Conservation (phyloP, 1,140 invertebrate genomes). For the Atta colombica region DNA sequence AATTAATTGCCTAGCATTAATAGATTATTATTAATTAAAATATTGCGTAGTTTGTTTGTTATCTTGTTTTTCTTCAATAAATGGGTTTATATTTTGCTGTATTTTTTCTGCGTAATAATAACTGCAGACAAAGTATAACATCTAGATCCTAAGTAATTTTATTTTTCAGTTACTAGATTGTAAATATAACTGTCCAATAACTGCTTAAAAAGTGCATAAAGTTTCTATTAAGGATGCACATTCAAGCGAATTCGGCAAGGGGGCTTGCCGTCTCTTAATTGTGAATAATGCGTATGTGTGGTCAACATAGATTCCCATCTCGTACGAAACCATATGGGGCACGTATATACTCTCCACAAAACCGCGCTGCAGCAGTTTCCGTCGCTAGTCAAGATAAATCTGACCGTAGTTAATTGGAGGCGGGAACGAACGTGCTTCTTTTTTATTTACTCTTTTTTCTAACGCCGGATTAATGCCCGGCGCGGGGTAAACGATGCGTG, state of each 20-base stretch:
- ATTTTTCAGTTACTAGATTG: no score
- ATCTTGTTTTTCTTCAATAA: no score
- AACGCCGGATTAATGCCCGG: conserved; percentile 52
- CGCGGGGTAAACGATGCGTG: conserved; percentile 45
- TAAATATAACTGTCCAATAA: no score
- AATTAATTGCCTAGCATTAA: no score
- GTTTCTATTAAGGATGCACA: conserved; percentile 37
- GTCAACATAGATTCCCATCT: conserved; percentile 60
- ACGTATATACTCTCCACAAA: conserved; percentile 46
- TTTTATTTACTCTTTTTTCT: conserved; percentile 34
- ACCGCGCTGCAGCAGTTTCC: conserved; percentile 52
- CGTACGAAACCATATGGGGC: conserved; percentile 50
- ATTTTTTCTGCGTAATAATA: no score
- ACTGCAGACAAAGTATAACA: no score
- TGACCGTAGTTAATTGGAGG: conserved; percentile 70
- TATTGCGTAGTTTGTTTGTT: no score
- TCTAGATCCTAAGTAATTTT: no score
- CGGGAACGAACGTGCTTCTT: conserved; percentile 49
- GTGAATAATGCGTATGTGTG: conserved; percentile 64
- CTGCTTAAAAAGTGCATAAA: no score
- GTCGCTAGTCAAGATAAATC: conserved; percentile 73
- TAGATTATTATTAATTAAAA: no score
- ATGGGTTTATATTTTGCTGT: no score
- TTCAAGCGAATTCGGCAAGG: conserved; percentile 31
- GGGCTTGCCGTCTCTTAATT: conserved; percentile 42